Percentiles rank a stretch among this genome's conserved stretches.
phyloP scores from a whole-genome alignment of 2,797 vertebrate genomes.

The Rhinogobio ventralis region DNA sequence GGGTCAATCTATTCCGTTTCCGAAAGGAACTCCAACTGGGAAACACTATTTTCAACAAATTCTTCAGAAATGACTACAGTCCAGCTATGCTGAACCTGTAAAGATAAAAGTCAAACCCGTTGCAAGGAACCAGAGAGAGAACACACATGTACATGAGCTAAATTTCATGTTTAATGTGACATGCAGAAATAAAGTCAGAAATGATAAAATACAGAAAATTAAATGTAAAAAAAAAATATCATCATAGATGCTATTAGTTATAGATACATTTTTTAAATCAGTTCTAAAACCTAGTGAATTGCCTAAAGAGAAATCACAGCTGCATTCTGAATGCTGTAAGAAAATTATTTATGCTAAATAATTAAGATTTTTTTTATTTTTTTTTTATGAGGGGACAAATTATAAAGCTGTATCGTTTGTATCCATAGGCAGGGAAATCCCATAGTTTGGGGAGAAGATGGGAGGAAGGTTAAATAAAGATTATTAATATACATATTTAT shows the following conservation, averaged over 20 bases:
- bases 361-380: too few species aligned
- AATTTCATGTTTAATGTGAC: background rate
- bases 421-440: background rate
- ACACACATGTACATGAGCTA: slow-evolving; percentile 7
- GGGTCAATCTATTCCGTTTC: slow-evolving; percentile 48
- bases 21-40: slow-evolving; percentile 13
- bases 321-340: background rate
- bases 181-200: background rate
- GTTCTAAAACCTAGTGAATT: background rate
- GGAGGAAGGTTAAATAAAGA: background rate
- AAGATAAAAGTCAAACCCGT: background rate
- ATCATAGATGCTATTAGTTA: background rate
- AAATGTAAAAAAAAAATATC: too few species aligned
- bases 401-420: background rate
- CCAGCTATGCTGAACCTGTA: background rate
- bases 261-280: background rate
- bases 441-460: background rate
- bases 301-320: background rate
- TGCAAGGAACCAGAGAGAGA: background rate
- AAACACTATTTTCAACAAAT: slow-evolving; percentile 35
- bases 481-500: background rate
- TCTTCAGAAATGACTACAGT: slow-evolving; percentile 21
- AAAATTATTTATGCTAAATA: background rate
- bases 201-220: background rate
- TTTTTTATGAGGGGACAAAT: background rate